Base-by-base conservation (phyloP, 2,797 vertebrate genomes). In the Microctenopoma lineatum region DNA sequence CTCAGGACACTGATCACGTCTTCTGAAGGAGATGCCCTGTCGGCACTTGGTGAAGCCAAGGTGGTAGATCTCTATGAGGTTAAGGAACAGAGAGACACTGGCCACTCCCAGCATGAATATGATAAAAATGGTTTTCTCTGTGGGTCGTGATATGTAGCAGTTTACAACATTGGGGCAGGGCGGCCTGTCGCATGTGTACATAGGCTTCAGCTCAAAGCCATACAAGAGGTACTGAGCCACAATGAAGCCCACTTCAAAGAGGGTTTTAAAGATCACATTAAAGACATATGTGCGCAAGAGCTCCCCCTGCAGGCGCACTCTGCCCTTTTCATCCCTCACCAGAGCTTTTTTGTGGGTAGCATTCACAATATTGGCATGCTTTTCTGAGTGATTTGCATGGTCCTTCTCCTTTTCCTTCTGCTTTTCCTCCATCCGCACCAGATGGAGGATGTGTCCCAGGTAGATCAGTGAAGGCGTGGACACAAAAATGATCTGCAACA, bases 401-500 rank as follows among this genome's bases (percentile, higher is more conserved):
- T 75, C 66, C 52, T 39, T 59, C 7, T 74, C 89, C 59, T 69
- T 92, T 53, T 92, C 92, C 46, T 73, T 90, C 0, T 87, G 90
- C 87, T 96, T 96, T 15, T 96, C 95, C 80, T 95, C 95, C 89
- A 93, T 91, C 0, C 95, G 93, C 48, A 96, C 94, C 77, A 96
- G 90, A 70, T 96, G 96, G 53, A 96, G 88, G 60, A 96, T 94
- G 92, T 96, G 95, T 4, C 96, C 96, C 87, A 96, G 91, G 88
- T 96, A 96, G 76, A 97, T 92, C 0, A 97, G 84, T 7, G 95
- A 95, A 0, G 95, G 96, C 0, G 95, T 96, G 64, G 95, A 97
- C 81, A 96, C 94, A 0, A 97, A 96, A 88, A 96, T 96, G 87
- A 97, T 97, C 92, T 96, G 96, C 81, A 97, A 93, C 56, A 96